Evolutionary conservation across 2,888 invertebrate species (phyloP), one percentile per base, ranked within the genome.

Genomic region (Dryococelus australis): DNA sequence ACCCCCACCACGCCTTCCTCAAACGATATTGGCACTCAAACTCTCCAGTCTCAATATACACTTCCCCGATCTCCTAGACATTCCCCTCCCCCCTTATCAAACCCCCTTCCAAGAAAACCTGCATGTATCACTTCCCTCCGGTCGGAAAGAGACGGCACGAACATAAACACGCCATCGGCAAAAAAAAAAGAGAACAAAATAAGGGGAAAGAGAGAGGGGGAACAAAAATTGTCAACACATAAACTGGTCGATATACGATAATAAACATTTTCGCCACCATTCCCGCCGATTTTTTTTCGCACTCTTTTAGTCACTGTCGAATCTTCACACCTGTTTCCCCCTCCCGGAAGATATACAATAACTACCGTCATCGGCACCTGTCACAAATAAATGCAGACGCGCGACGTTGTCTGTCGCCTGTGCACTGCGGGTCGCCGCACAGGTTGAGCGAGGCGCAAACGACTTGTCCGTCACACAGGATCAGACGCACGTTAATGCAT

Each of bases 181-280:
- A 81, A 81, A 78, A 86, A 87, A 87, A 88, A 84, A 89, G 86
- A 88, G 65, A 88, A 87, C 85, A 86, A 86, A 84, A 65, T 65
- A 35, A 1, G 1, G 84, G 43, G 65, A 47, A 84, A 65, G 51
- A 24, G 26, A 79, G 78, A 83, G 35, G 27, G 43, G 51, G 16
- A 26, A 24, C 35, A 28, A 80, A 84, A 24, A n/a, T 65, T 65
- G 65, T 65, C 65, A 65, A 65, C 65, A 65, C 65, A 65, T n/a
- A 65, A 65, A 27, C 85, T 47, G 84, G 86, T 88, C 87, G 88
- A 88, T 86, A 86, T 86, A 87, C 87, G 87, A 87, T 87, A 87
- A 87, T 87, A 84, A 84, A 87, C 87, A 65, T 65, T 65, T 65
- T 65, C n/a, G 20, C 86, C 86, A 81, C 85, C 86, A 35, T 35